A percentile compares a stretch with the other conserved stretches of the same genome.
Conservation (phyloP, 2,888 invertebrate genomes). For the Liopterus haemorrhoidalis region DNA sequence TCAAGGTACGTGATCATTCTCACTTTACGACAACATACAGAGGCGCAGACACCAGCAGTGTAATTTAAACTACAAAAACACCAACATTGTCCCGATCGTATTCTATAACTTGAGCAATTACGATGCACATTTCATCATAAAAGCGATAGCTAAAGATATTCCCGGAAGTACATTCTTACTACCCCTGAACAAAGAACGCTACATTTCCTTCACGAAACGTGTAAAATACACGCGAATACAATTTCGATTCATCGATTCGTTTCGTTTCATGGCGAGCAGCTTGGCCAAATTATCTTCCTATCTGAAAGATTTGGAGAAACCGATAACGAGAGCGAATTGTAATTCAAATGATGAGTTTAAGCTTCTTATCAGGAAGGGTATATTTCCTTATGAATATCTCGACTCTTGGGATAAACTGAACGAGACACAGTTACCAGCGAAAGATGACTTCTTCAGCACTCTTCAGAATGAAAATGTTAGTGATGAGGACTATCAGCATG, state of each 20-base stretch:
- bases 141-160: background rate
- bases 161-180: background rate
- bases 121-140: constrained; percentile 30
- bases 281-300: background rate
- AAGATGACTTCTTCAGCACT: too few relatives aligned
- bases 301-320: background rate
- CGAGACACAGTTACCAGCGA: too few relatives aligned
- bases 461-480: too few relatives aligned
- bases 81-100: constrained; percentile 30
- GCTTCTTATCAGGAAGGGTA: too few relatives aligned
- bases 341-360: too few relatives aligned
- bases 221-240: constrained; percentile 5
- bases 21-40: constrained; percentile 30
- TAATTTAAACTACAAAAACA: constrained; percentile 33
- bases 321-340: background rate
- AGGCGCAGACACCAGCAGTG: constrained; percentile 28
- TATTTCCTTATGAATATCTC: too few relatives aligned
- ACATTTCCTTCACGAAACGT: constrained; percentile 12
- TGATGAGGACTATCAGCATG: too few relatives aligned
- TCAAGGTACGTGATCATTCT: constrained; percentile 31
- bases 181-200: constrained; percentile 10
- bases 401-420: too few relatives aligned
- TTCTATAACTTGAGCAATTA: constrained; percentile 33
- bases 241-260: constrained; percentile 8
- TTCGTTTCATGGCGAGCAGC: constrained; percentile 3